These are phyloP conservation scores for Dorcus parallelipipedus DNA, from an alignment of 2,888 invertebrate genomes.

Conservation along the genomic window DNA sequence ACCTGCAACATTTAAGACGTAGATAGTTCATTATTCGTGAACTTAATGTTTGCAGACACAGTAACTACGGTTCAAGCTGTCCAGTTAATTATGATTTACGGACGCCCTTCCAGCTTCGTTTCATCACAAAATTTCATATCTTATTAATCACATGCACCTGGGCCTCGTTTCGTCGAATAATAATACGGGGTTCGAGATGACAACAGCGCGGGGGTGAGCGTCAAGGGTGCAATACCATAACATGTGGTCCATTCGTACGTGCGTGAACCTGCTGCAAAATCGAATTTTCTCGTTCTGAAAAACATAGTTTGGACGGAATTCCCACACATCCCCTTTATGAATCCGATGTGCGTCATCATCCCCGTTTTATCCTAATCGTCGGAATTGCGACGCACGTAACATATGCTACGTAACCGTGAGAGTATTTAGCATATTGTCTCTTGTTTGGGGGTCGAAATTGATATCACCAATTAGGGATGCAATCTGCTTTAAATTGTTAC, in stretches of 20 bases:
- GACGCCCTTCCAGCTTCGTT: no score
- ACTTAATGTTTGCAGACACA: no score
- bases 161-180: neutral
- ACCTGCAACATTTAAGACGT: no score
- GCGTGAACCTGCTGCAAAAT: no score
- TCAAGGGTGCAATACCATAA: conserved; percentile 13
- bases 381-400: neutral
- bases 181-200: conserved; percentile 6
- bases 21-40: no score
- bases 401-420: conserved; percentile 6
- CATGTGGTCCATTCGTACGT: conserved; percentile 21
- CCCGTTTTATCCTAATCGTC: neutral
- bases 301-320: neutral
- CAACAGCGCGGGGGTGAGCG: conserved; percentile 12
- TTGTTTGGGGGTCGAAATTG: conserved; percentile 1
- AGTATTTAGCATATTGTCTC: conserved; percentile 6
- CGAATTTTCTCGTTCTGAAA: no score
- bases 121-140: neutral
- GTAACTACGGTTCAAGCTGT: no score
- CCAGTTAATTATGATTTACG: no score
- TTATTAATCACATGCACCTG: neutral
- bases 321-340: neutral
- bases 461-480: neutral
- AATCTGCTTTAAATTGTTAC: neutral
- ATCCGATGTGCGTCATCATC: neutral